Percentiles rank a stretch among this genome's conserved stretches.
phyloP scores from a whole-genome alignment of 2,888 invertebrate species.

The Palloptera scutellata region DNA sequence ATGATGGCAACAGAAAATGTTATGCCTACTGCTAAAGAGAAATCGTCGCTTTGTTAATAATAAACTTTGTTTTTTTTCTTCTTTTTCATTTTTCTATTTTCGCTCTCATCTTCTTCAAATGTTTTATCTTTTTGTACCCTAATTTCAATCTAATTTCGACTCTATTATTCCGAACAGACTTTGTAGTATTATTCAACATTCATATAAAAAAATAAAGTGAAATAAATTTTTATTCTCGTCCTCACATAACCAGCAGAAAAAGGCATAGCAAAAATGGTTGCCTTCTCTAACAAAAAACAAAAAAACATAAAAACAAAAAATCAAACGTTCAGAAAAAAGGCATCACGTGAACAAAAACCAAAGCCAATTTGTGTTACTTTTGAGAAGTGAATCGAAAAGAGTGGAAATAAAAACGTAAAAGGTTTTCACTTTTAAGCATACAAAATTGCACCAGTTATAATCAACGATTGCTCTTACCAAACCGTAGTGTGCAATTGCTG shows the following conservation, averaged over 20 bases:
- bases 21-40: too few relatives aligned
- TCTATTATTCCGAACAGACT: background rate
- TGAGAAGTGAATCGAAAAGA: background rate
- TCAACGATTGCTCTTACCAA: too few relatives aligned
- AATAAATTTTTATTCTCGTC: background rate
- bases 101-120: background rate
- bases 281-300: background rate
- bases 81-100: background rate
- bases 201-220: background rate
- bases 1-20: too few relatives aligned
- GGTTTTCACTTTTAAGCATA: background rate
- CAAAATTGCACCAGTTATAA: too few relatives aligned
- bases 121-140: background rate
- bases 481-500: too few relatives aligned
- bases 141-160: constrained; percentile 2
- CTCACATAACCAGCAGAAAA: background rate
- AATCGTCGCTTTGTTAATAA: too few relatives aligned
- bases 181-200: background rate
- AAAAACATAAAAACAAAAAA: background rate
- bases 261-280: background rate
- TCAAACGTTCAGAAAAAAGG: background rate
- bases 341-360: background rate
- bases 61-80: too few relatives aligned
- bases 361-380: constrained; percentile 7
- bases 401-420: background rate